Evolutionary conservation across 2,888 invertebrate species (phyloP).

Genomic region (Tetropium fuscum): DNA sequence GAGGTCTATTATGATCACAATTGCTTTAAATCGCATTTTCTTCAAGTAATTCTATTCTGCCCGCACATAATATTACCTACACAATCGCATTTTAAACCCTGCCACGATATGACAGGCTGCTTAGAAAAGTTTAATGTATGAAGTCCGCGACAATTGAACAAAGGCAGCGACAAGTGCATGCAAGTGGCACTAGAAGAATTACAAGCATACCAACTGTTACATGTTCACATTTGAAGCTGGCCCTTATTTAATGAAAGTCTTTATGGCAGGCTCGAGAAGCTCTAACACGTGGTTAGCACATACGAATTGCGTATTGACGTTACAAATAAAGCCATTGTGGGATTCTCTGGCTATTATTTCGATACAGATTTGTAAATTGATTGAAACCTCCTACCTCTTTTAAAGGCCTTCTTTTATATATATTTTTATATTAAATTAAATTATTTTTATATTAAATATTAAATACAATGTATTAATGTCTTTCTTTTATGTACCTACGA

Average conservation of each 20-base stretch:
- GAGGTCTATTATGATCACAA: too few relatives aligned
- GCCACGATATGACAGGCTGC: slow-evolving; percentile 19
- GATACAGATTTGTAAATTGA: slow-evolving; percentile 8
- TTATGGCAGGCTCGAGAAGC: slow-evolving; percentile 10
- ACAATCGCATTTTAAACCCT: slow-evolving; percentile 17
- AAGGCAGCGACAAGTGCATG: slow-evolving; percentile 38
- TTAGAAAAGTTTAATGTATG: slow-evolving; percentile 12
- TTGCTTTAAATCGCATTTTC: slow-evolving; percentile 16
- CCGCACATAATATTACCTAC: slow-evolving; percentile 6
- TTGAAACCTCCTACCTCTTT: slow-evolving; percentile 11
- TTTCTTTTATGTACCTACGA: too few relatives aligned
- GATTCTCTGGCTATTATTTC: slow-evolving; percentile 6
- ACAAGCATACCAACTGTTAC: slow-evolving; percentile 55
- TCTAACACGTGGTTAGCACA: slow-evolving; percentile 7
- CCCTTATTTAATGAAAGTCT: slow-evolving; percentile 29
- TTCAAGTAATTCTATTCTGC: slow-evolving; percentile 20
- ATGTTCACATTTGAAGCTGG: slow-evolving; percentile 48
- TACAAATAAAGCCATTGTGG: slow-evolving; percentile 18
- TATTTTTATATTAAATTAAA: too few relatives aligned
- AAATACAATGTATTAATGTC: too few relatives aligned
- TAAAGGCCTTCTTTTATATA: background rate
- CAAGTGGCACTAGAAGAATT: slow-evolving; percentile 43
- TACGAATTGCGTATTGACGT: slow-evolving; percentile 9
- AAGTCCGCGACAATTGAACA: slow-evolving; percentile 27
- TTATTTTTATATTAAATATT: too few relatives aligned